phyloP scores from a whole-genome alignment of 2,797 vertebrate genomes.

The Phataginus tetradactyla region DNA sequence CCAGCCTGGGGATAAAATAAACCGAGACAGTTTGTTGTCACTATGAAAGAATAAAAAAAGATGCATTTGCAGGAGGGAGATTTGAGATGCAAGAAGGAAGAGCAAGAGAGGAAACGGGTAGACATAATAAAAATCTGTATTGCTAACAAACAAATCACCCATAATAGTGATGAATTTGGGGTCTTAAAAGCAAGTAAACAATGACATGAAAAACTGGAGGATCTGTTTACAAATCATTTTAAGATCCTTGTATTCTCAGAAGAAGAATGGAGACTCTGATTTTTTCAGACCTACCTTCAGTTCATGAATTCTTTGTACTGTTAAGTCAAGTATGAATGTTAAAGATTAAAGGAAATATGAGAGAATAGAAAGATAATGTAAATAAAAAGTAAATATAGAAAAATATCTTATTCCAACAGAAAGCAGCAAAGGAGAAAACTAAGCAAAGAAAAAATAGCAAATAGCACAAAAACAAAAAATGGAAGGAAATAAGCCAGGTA shows the following conservation, averaged over 20 bases:
- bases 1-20: not conserved
- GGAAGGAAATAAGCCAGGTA: not conserved
- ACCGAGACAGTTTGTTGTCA: not conserved
- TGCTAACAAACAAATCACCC: not conserved
- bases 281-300: not conserved
- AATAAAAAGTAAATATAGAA: conserved; percentile 4
- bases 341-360: conserved; percentile 14
- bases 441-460: not conserved
- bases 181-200: not conserved
- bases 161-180: not conserved
- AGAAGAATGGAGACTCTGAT: not conserved
- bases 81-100: not conserved
- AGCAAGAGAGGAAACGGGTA: not conserved
- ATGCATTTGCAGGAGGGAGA: not conserved
- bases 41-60: conserved; percentile 1
- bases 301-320: not conserved
- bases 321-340: not conserved
- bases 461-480: not conserved
- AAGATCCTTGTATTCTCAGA: not conserved
- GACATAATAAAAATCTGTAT: not conserved
- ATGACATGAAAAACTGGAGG: not conserved
- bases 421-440: not conserved
- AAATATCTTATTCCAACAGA: not conserved
- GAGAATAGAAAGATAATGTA: not conserved
- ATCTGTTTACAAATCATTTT: not conserved